phyloP scores from a whole-genome alignment of 2,113 vertebrate genomes.

The Cynopterus brachyotis region DNA sequence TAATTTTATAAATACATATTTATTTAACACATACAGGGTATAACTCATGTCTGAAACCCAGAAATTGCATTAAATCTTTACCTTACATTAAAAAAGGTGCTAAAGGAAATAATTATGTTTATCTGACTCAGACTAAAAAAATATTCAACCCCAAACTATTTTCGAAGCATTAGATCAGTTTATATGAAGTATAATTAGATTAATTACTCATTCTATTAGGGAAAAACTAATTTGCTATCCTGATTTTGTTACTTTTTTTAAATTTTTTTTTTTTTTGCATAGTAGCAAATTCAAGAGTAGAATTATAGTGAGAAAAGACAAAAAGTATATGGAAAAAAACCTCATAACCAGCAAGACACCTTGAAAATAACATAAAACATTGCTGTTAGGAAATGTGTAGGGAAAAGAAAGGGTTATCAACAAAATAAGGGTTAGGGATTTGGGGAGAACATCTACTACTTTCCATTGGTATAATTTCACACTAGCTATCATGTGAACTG shows the following conservation, averaged over 20 bases:
- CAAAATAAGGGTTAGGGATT: background rate
- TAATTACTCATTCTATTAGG: constrained; percentile 35
- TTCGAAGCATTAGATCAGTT: background rate
- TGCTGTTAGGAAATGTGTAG: background rate
- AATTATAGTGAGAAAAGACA: constrained; percentile 15
- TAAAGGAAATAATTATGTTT: constrained; percentile 32
- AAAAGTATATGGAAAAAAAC: background rate
- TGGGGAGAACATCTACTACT: background rate
- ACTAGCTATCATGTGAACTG: background rate
- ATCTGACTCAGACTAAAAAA: constrained; percentile 10
- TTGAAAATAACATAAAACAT: background rate
- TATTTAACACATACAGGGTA: background rate
- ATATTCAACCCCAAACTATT: background rate
- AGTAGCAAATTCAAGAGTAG: background rate
- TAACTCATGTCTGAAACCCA: background rate
- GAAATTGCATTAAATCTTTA: constrained; percentile 8
- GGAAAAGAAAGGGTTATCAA: background rate
- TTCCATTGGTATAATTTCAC: background rate
- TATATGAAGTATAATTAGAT: background rate
- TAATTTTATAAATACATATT: background rate
- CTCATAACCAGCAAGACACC: background rate
- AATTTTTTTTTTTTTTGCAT: background rate
- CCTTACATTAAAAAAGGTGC: background rate
- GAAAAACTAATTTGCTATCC: background rate
- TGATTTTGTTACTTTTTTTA: background rate